phyloP scores from a whole-genome alignment of 2,888 invertebrate species.

The Drosophila picticornis region DNA sequence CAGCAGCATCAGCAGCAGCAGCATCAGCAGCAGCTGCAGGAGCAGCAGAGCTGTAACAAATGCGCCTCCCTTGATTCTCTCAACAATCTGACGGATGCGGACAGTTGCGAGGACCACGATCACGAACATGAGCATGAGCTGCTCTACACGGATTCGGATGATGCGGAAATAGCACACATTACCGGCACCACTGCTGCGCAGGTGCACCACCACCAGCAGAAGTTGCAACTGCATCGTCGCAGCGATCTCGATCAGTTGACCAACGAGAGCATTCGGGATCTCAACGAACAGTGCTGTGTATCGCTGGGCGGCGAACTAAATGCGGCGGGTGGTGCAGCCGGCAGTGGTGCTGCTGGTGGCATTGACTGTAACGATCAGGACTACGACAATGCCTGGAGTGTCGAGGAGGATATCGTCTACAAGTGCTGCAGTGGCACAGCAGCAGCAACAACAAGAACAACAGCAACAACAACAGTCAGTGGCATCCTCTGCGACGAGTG shows the following conservation, averaged over 20 bases:
- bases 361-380: conserved; percentile 60
- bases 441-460: conserved; percentile 13
- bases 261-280: conserved; percentile 82
- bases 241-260: conserved; percentile 84
- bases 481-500: conserved; percentile 65
- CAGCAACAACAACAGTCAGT: conserved; percentile 29
- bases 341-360: conserved; percentile 28
- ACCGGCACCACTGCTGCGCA: conserved; percentile 84
- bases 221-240: conserved; percentile 54
- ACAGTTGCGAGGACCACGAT: conserved; percentile 86
- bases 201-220: conserved; percentile 78
- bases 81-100: conserved; percentile 89
- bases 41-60: conserved; percentile 48
- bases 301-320: conserved; percentile 71
- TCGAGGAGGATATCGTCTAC: conserved; percentile 82
- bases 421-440: conserved; percentile 62
- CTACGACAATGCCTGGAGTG: conserved; percentile 82
- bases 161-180: conserved; percentile 88
- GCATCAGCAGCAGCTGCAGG: conserved; percentile 85
- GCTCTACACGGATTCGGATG: conserved; percentile 88
- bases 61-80: conserved; percentile 89
- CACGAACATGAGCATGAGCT: conserved; percentile 81
- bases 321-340: conserved; percentile 11
- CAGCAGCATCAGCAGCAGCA: conserved; percentile 85
- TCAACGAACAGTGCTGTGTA: conserved; percentile 83